Evolutionary conservation across 2,888 invertebrate species (phyloP).

Genomic region (Drosophila rellima): DNA sequence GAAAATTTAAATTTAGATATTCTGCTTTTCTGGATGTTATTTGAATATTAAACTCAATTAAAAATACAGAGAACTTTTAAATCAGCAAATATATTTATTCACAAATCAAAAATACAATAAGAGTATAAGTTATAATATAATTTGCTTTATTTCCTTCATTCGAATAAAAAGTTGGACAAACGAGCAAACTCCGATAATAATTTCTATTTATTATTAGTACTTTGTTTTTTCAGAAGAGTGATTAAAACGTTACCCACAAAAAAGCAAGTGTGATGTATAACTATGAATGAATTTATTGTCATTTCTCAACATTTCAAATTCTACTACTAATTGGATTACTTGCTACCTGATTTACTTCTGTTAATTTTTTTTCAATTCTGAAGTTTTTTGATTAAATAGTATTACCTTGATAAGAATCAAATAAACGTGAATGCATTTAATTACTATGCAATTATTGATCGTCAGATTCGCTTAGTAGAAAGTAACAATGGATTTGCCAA

Average conservation of each 20-base stretch:
- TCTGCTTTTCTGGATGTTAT: too few species aligned
- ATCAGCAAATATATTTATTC: too few species aligned
- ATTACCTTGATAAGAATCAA: conserved; percentile 2
- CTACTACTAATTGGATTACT: not conserved
- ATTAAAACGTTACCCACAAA: not conserved
- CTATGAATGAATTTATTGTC: not conserved
- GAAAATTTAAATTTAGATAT: too few species aligned
- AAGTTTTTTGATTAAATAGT: not conserved
- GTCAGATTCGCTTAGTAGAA: not conserved
- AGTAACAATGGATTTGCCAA: conserved; percentile 2
- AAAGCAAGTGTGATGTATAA: not conserved
- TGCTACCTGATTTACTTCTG: not conserved
- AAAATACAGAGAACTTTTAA: too few species aligned
- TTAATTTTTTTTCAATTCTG: not conserved
- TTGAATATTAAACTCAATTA: too few species aligned
- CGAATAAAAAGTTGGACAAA: not conserved
- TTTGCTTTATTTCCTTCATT: not conserved
- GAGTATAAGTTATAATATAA: too few species aligned
- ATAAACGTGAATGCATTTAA: conserved; percentile 4
- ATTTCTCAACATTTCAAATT: not conserved
- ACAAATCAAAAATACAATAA: too few species aligned
- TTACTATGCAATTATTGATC: conserved; percentile 7
- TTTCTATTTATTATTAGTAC: not conserved
- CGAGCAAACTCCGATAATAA: not conserved
- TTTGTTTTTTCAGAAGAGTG: not conserved